A percentile compares a stretch with the other conserved stretches of the same genome.
These are phyloP conservation scores for Chloromyia formosa DNA, from an alignment of 2,888 invertebrate species.

Conservation along the genomic window DNA sequence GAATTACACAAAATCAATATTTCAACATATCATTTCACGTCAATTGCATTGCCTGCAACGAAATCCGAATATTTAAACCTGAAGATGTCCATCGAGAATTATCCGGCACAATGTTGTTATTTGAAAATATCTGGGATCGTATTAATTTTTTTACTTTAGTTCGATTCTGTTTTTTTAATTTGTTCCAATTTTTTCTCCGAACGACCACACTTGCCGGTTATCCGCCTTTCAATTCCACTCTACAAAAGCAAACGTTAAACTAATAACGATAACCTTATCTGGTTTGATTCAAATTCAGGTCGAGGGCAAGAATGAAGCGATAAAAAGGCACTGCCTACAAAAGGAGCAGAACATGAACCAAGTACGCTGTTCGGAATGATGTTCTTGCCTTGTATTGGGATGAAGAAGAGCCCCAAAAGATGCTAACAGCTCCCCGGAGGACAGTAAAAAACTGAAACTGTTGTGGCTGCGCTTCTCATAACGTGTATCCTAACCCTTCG, in stretches of 20 bases:
- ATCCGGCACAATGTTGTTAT: no score
- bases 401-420: conserved; percentile 18
- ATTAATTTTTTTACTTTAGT: no score
- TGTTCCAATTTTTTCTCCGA: no score
- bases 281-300: conserved; percentile 28
- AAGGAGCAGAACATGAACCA: conserved; percentile 16
- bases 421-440: conserved; percentile 36
- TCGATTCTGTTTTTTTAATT: no score
- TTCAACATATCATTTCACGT: no score
- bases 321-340: conserved; percentile 17
- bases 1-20: no score
- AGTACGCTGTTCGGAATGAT: not conserved
- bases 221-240: not conserved
- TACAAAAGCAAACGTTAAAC: conserved; percentile 26
- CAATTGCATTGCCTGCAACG: no score
- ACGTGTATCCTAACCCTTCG: not conserved
- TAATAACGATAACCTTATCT: conserved; percentile 42
- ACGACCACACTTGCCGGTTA: not conserved
- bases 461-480: not conserved
- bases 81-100: no score
- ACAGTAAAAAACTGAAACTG: conserved; percentile 5
- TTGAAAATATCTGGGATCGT: no score
- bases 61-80: no score
- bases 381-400: not conserved
- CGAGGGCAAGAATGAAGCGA: conserved; percentile 29